phyloP scores from a whole-genome alignment of 2,888 invertebrate genomes.

The Philaethria dido region DNA sequence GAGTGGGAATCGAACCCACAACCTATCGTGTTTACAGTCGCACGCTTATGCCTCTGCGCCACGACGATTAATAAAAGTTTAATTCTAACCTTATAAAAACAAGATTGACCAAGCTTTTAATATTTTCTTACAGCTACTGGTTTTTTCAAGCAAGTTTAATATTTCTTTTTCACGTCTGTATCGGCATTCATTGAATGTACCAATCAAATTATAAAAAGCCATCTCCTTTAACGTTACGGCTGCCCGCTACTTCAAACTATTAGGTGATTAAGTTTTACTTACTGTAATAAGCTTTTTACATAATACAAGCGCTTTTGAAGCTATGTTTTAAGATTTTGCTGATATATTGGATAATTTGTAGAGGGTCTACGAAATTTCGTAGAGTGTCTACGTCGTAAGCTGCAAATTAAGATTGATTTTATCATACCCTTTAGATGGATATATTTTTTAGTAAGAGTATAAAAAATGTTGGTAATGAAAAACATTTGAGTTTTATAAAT shows the following conservation, averaged over 20 bases:
- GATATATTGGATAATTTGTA: constrained; percentile 18
- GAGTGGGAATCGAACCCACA: no score
- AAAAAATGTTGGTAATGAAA: neutral
- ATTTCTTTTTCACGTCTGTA: constrained; percentile 14
- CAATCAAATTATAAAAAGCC: constrained; percentile 39
- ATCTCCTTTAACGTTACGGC: constrained; percentile 38
- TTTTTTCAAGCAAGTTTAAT: constrained; percentile 7
- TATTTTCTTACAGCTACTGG: neutral
- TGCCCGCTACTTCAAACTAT: constrained; percentile 38
- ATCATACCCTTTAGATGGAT: neutral
- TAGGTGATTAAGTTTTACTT: constrained; percentile 36
- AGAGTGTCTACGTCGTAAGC: constrained; percentile 42
- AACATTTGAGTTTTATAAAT: neutral
- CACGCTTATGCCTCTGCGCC: no score
- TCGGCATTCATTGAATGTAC: constrained; percentile 21
- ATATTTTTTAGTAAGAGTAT: neutral
- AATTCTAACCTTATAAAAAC: neutral
- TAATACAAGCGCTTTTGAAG: constrained; percentile 20
- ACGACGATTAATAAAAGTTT: no score
- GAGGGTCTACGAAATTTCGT: constrained; percentile 56
- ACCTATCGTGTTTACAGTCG: no score
- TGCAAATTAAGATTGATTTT: constrained; percentile 45
- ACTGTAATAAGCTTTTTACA: constrained; percentile 41
- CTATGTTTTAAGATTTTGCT: constrained; percentile 10
- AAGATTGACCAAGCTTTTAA: neutral